Base-by-base conservation (phyloP, 1,140 invertebrate genomes). In the Panonychus citri region DNA sequence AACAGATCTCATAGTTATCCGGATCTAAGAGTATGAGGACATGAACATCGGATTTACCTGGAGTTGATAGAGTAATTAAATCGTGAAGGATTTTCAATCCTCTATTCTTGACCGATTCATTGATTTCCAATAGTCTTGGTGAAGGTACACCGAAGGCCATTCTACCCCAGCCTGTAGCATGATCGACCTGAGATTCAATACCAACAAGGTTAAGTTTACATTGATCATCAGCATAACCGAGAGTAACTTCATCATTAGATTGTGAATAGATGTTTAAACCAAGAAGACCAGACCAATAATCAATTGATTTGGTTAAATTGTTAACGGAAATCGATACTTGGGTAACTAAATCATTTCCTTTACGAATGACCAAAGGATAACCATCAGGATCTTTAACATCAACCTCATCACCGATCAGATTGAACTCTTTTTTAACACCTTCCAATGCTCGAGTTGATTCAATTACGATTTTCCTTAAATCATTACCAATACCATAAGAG, bases 1-100 rank as follows among this genome's bases (percentile, higher is more conserved):
- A 96, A 71, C 93, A 96, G 59, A 98, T 97, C 74, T 98, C 94
- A 73, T 97, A 91, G 1, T 78, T 85, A 74, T 97, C 88, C 1
- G 91, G 91, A 75, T 97, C 93, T 28, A 83, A 83, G 8, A 96
- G 71, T 64, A 98, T 97, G 24, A 97, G 84, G 27, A 98, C 94
- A 58, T 83, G 75, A 0, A 97, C 93, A 10, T 85, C 85, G 2
- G 88, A 88, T 72, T 98, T 98, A 50, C 87, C 93, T 0, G 91
- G 91, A 0, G 93, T 98, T 64, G 91, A 85, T 51, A 98, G 70
- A 10, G 15, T 17, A 37, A 34, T 17, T 21, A 37, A 56, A 80
- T 83, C 30, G 93, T 80, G 10, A 91, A 71, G 15, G 85, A 85
- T 3, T 82, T 95, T 12, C 96, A 69, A 62, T 94, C 85, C 46